These are phyloP conservation scores for Alligator sinensis DNA, from an alignment of 2,113 vertebrate species.

Conservation along the genomic window DNA sequence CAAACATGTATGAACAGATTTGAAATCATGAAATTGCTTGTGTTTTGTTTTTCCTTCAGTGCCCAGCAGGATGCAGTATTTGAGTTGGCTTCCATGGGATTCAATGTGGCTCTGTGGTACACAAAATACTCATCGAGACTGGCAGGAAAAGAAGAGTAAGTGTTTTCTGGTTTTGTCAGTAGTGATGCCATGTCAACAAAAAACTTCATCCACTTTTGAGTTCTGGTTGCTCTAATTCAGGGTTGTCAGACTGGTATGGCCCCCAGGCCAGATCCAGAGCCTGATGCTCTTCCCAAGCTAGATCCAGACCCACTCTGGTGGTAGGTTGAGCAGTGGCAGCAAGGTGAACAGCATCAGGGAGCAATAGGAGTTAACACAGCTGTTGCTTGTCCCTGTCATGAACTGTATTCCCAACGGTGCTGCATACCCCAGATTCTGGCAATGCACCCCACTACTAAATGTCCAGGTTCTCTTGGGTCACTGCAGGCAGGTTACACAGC, in stretches of 20 bases:
- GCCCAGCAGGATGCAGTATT: slow-evolving; percentile 96
- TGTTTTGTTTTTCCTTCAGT: slow-evolving; percentile 72
- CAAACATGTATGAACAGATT: slow-evolving; percentile 12
- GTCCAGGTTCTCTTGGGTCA: too few species aligned
- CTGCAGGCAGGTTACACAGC: too few species aligned
- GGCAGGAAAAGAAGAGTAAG: slow-evolving; percentile 98
- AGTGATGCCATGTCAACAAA: background rate
- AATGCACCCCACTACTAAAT: too few species aligned
- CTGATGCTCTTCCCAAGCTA: too few species aligned
- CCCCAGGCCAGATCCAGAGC: too few species aligned
- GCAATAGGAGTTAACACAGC: too few species aligned
- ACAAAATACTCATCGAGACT: slow-evolving; percentile 96
- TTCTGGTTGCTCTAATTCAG: background rate
- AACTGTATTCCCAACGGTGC: too few species aligned
- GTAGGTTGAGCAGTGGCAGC: too few species aligned
- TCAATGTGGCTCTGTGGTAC: slow-evolving; percentile 96
- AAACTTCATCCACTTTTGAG: background rate
- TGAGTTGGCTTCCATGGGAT: slow-evolving; percentile 94
- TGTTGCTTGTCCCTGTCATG: too few species aligned
- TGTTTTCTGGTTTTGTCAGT: slow-evolving; percentile 48
- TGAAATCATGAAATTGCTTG: background rate
- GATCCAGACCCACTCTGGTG: too few species aligned
- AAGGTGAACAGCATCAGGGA: too few species aligned
- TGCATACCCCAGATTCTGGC: too few species aligned
- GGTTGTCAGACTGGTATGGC: background rate